Evolutionary conservation across 1,140 invertebrate species (phyloP).

Genomic region (Latrodectus geometricus): DNA sequence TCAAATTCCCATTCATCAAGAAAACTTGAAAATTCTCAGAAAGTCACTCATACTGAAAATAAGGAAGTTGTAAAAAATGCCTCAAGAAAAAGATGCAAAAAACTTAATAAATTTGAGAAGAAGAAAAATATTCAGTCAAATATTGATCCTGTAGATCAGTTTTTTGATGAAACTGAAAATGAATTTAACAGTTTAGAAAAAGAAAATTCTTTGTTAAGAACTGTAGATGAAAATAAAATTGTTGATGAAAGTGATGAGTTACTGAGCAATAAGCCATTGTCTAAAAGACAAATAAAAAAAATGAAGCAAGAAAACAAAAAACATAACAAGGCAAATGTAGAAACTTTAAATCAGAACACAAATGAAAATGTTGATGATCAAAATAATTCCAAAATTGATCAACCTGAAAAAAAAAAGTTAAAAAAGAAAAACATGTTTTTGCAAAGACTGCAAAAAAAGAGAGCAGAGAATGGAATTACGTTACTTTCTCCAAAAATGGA

Average conservation of each 20-base stretch:
- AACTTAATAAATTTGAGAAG: not conserved
- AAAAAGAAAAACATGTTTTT: slow-evolving; percentile 29
- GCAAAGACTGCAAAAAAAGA: slow-evolving; percentile 42
- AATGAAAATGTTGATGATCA: not conserved
- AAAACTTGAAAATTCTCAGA: too few species aligned
- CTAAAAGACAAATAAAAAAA: slow-evolving; percentile 14
- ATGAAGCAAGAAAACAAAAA: not conserved
- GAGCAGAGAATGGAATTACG: slow-evolving; percentile 35
- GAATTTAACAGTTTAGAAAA: not conserved
- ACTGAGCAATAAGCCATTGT: not conserved
- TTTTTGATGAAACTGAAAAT: too few species aligned
- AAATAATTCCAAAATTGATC: not conserved
- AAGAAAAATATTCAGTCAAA: not conserved
- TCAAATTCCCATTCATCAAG: too few species aligned
- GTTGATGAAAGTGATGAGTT: not conserved
- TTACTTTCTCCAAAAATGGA: slow-evolving; percentile 34
- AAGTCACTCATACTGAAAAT: too few species aligned
- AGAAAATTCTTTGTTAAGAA: not conserved
- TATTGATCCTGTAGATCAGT: not conserved
- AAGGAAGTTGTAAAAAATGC: too few species aligned
- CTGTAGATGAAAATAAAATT: not conserved
- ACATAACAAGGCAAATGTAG: not conserved
- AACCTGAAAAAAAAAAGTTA: too few species aligned
- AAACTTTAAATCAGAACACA: not conserved
- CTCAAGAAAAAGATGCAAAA: not conserved